Evolutionary conservation across 2,888 invertebrate species (phyloP), one percentile per base, ranked within the genome.

Genomic region (Ellobium chinense): DNA sequence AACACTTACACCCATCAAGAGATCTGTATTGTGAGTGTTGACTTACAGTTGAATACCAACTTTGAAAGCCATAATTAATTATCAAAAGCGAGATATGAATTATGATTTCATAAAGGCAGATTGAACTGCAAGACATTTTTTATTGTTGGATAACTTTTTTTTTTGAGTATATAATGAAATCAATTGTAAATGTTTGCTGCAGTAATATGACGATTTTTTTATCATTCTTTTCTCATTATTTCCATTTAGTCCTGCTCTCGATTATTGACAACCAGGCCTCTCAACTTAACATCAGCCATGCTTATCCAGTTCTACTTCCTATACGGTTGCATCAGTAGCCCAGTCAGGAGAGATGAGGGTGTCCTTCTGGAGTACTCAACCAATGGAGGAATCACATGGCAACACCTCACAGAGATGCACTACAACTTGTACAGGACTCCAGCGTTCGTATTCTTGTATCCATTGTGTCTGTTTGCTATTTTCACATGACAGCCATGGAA

Each of bases 291-390:
- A n/a, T 77, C 87, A 7, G 91, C 92, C 12, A 87, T 88, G 56
- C 92, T 90, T 66, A 86, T 93, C 24, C 93, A 93, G 88, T 93
- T 93, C 85, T 87, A 92, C 84, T 92, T 93, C 80, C 85, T 90
- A 83, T 92, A 91, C 83, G 93, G 93, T 2, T 93, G 93, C 82
- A 78, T 89, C 31, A 82, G 88, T 5, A 78, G 86, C 5, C 91
- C 92, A 2, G 82, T 82, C 14, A 82, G 83, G 24, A 84, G 90
- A 31, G 90, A 92, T 78, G 88, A 92, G 81, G 90, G 90, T 29
- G 91, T 93, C 3, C 85, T 93, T 31, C 84, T 93, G 1, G 91
- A 93, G 82, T 92, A 89, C 80, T 92, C 93, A 4, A 86, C 88
- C 29, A 89, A 93, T 84, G 92, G 90, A 18, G 92, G 92, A n/a